Base-by-base conservation (phyloP, 2,888 invertebrate genomes). In the Tenthredo distinguenda region DNA sequence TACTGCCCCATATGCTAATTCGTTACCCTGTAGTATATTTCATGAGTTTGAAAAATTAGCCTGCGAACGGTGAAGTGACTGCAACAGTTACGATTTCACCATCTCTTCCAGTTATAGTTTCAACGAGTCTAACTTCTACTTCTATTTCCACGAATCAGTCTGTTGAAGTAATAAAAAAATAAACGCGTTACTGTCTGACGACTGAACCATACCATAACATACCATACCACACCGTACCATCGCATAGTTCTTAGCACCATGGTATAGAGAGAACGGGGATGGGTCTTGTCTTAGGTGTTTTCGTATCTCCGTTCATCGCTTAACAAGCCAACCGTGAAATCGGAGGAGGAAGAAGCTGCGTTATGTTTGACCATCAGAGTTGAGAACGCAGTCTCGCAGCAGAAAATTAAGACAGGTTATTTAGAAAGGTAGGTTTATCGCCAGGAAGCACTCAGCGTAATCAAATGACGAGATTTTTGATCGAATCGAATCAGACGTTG, bases 311-410 rank as follows among this genome's bases (percentile, higher is more conserved):
- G 91, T 91, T 91, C 91, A 92, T 92, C 91, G 91, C 91, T 91
- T 90, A 91, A 90, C 92, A 92, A 90, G 90, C 91, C 91, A 89
- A 92, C 91, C 92, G 90, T 92, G 91, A 92, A 92, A 92, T 92
- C 92, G 90, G 91, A 92, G 91, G 90, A 91, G 65, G 21, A n/a
- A 68, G 34, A 40, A 6, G 18, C 34, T 68, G 31, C 62, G 62
- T 62, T 68, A 6, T 34, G 68, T 68, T 68, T 68, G 68, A 68
- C 68, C 68, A 68, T 5, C 34, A 1, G 3, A 34, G 68, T 26
- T 68, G 18, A 68, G 34, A 68, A 34, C 18, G 68, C 0, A 34
- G 34, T 1, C 5, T 68, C 10, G 5, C 34, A 34, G 26, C 12
- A 68, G 26, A 26, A 34, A 62, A 26, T 26, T 10, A 62, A 62